Percentiles rank a stretch among this genome's conserved stretches.
These are phyloP conservation scores for Cyprinodon tularosa DNA, from an alignment of 2,113 vertebrate genomes.

Conservation along the genomic window DNA sequence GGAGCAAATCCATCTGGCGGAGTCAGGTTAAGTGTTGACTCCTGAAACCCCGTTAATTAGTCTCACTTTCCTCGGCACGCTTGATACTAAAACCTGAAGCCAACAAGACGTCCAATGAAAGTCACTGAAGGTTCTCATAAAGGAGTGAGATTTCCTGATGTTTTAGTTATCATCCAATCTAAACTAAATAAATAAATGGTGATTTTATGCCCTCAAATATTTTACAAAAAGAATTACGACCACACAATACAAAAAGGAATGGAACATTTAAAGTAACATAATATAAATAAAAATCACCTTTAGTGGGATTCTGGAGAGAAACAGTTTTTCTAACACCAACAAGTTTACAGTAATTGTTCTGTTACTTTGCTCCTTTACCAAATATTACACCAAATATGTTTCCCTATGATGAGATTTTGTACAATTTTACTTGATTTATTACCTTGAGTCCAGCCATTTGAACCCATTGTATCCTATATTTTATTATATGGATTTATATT, in stretches of 20 bases:
- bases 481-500: neutral
- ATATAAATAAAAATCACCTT: neutral
- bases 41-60: neutral
- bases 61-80: neutral
- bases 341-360: too few relatives aligned
- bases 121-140: neutral
- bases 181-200: neutral
- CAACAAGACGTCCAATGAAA: neutral
- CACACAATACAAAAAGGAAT: neutral
- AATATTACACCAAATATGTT: too few relatives aligned
- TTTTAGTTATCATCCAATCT: neutral
- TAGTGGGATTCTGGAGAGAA: too few relatives aligned
- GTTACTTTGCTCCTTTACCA: too few relatives aligned
- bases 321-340: too few relatives aligned
- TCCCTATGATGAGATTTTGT: neutral
- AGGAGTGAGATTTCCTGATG: neutral
- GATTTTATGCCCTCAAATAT: neutral
- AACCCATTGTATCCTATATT: neutral
- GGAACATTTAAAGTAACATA: neutral
- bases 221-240: too few relatives aligned
- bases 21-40: too few relatives aligned
- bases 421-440: neutral
- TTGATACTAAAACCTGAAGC: neutral
- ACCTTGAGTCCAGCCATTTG: neutral
- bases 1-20: too few relatives aligned